Percentiles rank a stretch among this genome's conserved stretches.
Conservation (phyloP, 2,113 vertebrate genomes). For the Gadus macrocephalus region DNA sequence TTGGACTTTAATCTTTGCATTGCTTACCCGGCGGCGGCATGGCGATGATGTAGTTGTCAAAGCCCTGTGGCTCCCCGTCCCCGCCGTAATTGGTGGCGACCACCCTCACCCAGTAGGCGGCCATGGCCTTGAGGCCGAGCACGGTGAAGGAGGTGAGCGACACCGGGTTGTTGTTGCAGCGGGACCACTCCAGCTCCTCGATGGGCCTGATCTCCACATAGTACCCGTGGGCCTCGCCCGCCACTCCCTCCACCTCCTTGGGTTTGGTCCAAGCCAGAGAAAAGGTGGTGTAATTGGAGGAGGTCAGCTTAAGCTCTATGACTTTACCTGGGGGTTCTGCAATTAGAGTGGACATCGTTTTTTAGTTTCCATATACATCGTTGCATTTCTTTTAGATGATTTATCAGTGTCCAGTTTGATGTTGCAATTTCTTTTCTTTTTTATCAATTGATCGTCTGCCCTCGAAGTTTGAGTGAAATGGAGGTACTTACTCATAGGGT, state of each 20-base stretch:
- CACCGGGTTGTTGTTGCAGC: slow-evolving; percentile 71
- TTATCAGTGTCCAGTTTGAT: neutral
- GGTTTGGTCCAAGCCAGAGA: slow-evolving; percentile 81
- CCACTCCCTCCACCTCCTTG: slow-evolving; percentile 55
- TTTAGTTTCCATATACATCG: neutral
- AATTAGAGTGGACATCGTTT: slow-evolving; percentile 25
- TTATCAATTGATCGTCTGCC: too few species aligned
- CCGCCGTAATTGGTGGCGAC: slow-evolving; percentile 78
- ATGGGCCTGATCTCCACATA: slow-evolving; percentile 78
- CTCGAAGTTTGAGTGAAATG: neutral
- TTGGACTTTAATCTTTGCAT: neutral
- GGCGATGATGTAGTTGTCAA: slow-evolving; percentile 68
- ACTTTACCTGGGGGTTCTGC: slow-evolving; percentile 82
- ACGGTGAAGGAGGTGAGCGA: slow-evolving; percentile 71
- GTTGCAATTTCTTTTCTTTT: neutral
- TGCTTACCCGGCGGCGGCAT: slow-evolving; percentile 69
- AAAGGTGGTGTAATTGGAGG: slow-evolving; percentile 72
- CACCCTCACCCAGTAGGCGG: slow-evolving; percentile 78
- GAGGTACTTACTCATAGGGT: slow-evolving; percentile 76
- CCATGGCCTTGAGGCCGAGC: slow-evolving; percentile 74
- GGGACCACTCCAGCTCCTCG: slow-evolving; percentile 74
- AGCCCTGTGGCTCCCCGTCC: slow-evolving; percentile 65
- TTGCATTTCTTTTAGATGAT: neutral
- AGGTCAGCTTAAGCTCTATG: slow-evolving; percentile 77
- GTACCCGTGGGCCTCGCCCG: slow-evolving; percentile 76